Base-by-base conservation (phyloP, 2,888 invertebrate genomes). In the Frankliniella intonsa region DNA sequence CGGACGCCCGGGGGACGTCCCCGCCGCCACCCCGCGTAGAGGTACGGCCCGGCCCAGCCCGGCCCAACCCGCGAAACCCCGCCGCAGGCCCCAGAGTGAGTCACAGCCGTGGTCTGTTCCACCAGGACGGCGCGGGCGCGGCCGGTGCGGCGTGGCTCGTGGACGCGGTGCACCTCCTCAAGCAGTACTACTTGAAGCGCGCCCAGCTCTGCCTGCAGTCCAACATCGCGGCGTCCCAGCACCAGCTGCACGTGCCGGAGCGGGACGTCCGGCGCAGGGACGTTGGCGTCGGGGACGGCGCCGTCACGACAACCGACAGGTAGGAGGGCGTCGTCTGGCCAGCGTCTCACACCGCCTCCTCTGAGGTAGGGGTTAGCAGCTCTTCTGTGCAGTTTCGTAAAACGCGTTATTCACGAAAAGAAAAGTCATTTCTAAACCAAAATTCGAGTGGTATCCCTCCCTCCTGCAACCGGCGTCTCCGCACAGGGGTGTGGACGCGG, bases 141-240 rank as follows among this genome's bases (percentile, higher is more conserved):
- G 69, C 9, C 22, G 69, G 22, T 22, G 69, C n/a, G 9, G 22
- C n/a, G 3, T 69, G 69, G 69, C 69, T 69, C n/a, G 69, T 69
- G 69, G 69, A 69, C 22, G 69, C 69, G 22, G 69, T 69, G 69
- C 69, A 69, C 69, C 69, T 69, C 22, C 69, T 69, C 69, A 69
- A 69, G 69, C 22, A 69, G 69, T 69, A 69, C 69, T 69, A 69
- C 69, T 22, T 69, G 69, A 69, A 69, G 69, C 69, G 69, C 69
- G 69, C 69, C 69, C 69, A 69, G 69, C 69, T 69, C 22, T 69
- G 69, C 69, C 22, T 69, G 69, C 22, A 22, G 22, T 22, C 69
- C 69, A 22, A 69, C 22, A 22, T 69, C 69, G 69, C 69, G 22
- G 69, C 69, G 69, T 69, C 22, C 69, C 22, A 22, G 22, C 69